Evolutionary conservation across 53 echinoderm and acorn worm genomes (phyloP), one percentile per base, ranked within the genome.

Genomic region (Patiria pectinifera): DNA sequence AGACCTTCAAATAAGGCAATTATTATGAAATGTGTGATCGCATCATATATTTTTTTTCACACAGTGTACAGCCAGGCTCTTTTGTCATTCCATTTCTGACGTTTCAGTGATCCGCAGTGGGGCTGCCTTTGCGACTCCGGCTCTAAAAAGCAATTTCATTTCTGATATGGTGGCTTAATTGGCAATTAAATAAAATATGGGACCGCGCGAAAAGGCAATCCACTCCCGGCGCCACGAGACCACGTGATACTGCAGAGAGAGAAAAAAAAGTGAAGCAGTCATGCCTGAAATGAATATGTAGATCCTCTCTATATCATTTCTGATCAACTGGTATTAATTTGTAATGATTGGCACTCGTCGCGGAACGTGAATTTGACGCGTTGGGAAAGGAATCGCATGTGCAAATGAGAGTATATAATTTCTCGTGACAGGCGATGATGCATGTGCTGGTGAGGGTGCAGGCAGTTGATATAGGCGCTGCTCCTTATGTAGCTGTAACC

Each of bases 121-220:
- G 43, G 61, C 4, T 80, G 18, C 69, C 82, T 69, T 89, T 69
- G 69, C 80, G 81, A 77, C 69, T 53, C 35, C 62, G 19, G 43
- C 22, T 25, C 90, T 47, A 69, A 90, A 90, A 53, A 90, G 90
- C 90, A 90, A 90, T 90, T 90, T 90, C 90, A 80, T 90, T 69
- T 80, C 81, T 25, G 80, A 90, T 90, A 81, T 45, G 80, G 80
- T 1, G 81, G 45, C 90, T 80, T 90, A 90, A 90, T 90, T 90
- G 90, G 48, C 90, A 90, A 90, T 90, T 90, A 90, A 90, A 90
- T 90, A 90, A 90, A 90, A 90, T 81, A 90, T 90, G 90, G 53
- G 90, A 81, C n/a, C 80, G 90, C 90, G 90, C 69, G 90, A 90
- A 90, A 88, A 90, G 47, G 80, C 63, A 90, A 80, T 81, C 90